Conservation (phyloP, 2,797 vertebrate species). For the Moxostoma hubbsi region DNA sequence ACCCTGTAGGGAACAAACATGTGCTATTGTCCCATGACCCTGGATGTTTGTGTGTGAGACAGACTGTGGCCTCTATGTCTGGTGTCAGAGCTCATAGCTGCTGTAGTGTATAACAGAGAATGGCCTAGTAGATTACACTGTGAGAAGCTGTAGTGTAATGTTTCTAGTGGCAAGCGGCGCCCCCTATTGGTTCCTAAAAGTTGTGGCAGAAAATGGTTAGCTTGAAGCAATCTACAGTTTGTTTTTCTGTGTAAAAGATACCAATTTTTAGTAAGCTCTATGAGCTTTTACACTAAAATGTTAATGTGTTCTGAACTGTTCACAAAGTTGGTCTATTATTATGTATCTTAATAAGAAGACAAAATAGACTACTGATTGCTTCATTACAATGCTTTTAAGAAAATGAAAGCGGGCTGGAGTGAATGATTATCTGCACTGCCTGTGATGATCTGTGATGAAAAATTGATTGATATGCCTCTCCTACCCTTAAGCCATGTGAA, state of each 20-base stretch:
- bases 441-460: slow-evolving; percentile 29
- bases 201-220: not conserved
- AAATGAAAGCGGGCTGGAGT: slow-evolving; percentile 14
- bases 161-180: slow-evolving; percentile 52
- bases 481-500: slow-evolving; percentile 43
- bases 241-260: slow-evolving; percentile 7
- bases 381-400: slow-evolving; percentile 27
- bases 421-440: slow-evolving; percentile 12
- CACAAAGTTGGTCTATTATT: not conserved
- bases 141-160: slow-evolving; percentile 2
- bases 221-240: not conserved
- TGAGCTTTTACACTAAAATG: not conserved
- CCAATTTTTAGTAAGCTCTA: not conserved
- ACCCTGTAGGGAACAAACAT: slow-evolving; percentile 51
- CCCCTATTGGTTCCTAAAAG: slow-evolving; percentile 49
- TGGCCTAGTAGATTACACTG: not conserved
- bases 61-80: slow-evolving; percentile 34
- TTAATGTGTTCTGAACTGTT: not conserved
- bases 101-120: slow-evolving; percentile 15
- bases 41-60: slow-evolving; percentile 40
- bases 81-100: slow-evolving; percentile 12
- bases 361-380: not conserved
- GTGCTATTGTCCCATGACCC: slow-evolving; percentile 50
- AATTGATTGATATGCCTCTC: slow-evolving; percentile 30
- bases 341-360: not conserved